Evolutionary conservation across 2,113 vertebrate species (phyloP).

Genomic region (Tetraodon nigroviridis): DNA sequence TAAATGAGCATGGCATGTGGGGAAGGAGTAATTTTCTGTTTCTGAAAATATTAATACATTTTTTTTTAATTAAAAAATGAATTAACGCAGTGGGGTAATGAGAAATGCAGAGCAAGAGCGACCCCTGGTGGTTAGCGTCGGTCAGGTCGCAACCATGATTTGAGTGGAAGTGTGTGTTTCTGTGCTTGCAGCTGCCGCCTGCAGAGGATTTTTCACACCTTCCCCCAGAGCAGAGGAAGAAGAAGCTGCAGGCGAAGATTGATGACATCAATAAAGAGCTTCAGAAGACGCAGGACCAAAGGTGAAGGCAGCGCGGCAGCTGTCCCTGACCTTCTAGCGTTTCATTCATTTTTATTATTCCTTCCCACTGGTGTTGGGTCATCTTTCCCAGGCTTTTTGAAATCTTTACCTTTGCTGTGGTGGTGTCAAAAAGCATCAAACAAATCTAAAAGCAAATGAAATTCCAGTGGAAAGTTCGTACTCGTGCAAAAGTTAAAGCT

Average conservation of each 20-base stretch:
- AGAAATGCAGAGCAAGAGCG: slow-evolving; percentile 16
- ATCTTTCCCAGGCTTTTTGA: too few relatives aligned
- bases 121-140: slow-evolving; percentile 38
- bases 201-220: slow-evolving; percentile 72
- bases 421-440: too few relatives aligned
- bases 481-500: too few relatives aligned
- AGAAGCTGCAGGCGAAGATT: slow-evolving; percentile 68
- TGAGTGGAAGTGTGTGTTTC: slow-evolving; percentile 10
- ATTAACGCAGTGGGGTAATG: neutral
- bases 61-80: neutral
- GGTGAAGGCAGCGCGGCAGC: slow-evolving; percentile 63
- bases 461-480: too few relatives aligned
- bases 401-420: too few relatives aligned
- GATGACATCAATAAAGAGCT: slow-evolving; percentile 86
- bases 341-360: too few relatives aligned
- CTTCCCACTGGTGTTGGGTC: too few relatives aligned
- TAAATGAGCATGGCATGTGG: too few relatives aligned
- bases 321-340: neutral
- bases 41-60: too few relatives aligned
- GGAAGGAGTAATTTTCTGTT: too few relatives aligned
- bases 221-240: slow-evolving; percentile 71
- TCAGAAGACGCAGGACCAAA: slow-evolving; percentile 88
- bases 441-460: too few relatives aligned
- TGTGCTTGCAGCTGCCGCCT: slow-evolving; percentile 40
- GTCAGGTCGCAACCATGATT: neutral